Conservation (phyloP, 1,140 invertebrate species). For the Drosophila tani region DNA sequence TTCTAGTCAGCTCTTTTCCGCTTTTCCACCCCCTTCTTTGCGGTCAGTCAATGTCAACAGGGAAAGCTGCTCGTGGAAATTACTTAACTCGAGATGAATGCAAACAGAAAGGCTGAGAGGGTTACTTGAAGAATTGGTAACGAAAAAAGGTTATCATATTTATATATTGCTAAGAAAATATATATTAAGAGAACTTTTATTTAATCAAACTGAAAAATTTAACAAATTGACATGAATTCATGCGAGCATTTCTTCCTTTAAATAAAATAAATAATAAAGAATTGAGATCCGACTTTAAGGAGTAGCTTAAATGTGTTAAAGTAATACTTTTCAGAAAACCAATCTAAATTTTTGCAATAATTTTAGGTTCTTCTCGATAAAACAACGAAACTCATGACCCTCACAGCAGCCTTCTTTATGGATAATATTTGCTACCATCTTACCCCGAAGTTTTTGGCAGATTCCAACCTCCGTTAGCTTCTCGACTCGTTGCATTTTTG, state of each 20-base stretch:
- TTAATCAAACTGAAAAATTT: not conserved
- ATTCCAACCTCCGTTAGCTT: conserved; percentile 1
- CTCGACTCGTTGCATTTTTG: conserved; percentile 70
- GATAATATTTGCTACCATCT: not conserved
- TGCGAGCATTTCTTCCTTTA: no score
- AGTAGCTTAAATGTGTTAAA: no score
- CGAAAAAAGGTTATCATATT: fast-evolving
- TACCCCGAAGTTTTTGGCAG: not conserved
- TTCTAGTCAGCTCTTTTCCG: conserved; percentile 15
- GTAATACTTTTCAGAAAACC: no score
- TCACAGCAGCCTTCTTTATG: not conserved
- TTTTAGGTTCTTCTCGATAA: no score
- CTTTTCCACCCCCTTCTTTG: conserved; percentile 3
- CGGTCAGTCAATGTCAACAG: conserved; percentile 43
- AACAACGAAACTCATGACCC: not conserved
- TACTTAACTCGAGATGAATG: conserved; percentile 42
- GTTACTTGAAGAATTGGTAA: conserved; percentile 14
- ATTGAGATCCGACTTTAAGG: no score
- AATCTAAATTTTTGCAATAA: no score
- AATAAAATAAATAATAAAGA: no score
- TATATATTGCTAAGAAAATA: not conserved
- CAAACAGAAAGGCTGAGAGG: conserved; percentile 25
- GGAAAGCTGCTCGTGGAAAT: conserved; percentile 37
- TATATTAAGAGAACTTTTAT: no score
- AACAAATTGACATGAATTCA: not conserved